A percentile compares a stretch with the other conserved stretches of the same genome.
Evolutionary conservation across 2,113 vertebrate species (phyloP).

Genomic region (Ia io): DNA sequence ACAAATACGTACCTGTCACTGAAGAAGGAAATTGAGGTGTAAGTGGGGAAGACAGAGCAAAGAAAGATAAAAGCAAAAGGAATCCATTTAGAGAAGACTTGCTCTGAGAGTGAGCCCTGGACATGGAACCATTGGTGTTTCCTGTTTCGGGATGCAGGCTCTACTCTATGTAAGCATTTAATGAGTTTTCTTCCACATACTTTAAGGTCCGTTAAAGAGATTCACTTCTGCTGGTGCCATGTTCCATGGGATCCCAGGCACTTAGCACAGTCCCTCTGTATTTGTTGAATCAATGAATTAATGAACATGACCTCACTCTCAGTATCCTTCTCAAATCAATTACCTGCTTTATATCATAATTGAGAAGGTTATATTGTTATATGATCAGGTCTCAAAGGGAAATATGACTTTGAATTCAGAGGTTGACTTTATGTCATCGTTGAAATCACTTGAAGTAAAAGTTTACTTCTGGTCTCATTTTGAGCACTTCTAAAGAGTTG

Average conservation of each 20-base stretch:
- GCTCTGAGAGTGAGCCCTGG: too few species aligned
- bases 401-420: constrained; percentile 5
- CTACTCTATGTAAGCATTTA: background rate
- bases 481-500: background rate
- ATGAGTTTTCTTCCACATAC: background rate
- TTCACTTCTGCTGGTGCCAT: background rate
- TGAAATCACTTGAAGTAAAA: background rate
- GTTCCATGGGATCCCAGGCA: background rate
- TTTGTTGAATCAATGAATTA: background rate
- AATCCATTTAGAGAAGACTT: background rate
- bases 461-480: background rate
- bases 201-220: background rate
- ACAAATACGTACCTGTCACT: background rate
- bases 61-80: background rate
- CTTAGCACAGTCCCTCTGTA: background rate
- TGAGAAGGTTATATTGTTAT: background rate
- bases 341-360: background rate
- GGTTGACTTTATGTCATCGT: background rate
- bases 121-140: background rate
- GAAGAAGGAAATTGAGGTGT: background rate
- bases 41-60: background rate
- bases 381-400: background rate
- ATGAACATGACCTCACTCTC: background rate
- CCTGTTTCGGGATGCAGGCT: background rate
- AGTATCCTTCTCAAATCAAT: background rate